Base-by-base conservation (phyloP, 1,140 invertebrate genomes). In the Drosophila lini region DNA sequence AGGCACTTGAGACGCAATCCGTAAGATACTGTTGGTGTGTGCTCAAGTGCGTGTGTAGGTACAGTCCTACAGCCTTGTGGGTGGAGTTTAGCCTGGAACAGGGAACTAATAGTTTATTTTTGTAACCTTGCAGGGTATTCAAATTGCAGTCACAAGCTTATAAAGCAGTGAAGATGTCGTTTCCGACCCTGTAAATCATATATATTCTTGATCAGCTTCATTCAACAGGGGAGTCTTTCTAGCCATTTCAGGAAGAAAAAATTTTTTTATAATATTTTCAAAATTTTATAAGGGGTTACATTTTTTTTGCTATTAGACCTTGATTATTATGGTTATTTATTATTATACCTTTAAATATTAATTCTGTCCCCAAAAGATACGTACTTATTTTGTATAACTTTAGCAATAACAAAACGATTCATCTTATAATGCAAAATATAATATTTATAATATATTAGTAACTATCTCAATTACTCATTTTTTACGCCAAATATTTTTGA, bases 1-100 rank as follows among this genome's bases (percentile, higher is more conserved):
- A 55, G 78, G 55, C 48, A 88, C 83, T 86, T 86, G 83, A 86
- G 83, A 88, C 83, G 67, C 62, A 62, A 40, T 63, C 45, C 53
- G 58, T 50, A 41, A 69, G 60, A 71, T 57, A 56, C 52, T 34
- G 47, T 34, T 65, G 60, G 60, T 44, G 38, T 57, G 48, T 15
- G 25, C 9, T 15, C 50, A 53, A 53, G 25, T 62, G 34, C 34
- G 56, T 41, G 31, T 67, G 41, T 58, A 34, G 68, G 41, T 56
- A 65, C 50, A 60, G 73, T 28, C 31, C 22, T 45, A 76, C 76
- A 64, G 8, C 16, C 44, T 88, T 88, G 80, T 86, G 83, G 83
- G 75, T 78, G 75, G 75, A 78, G 75, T 78, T 50, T 55, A 5
- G 3, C 1, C 13, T 5, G 19, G 6, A 57, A 38, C 32, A 7